Base-by-base conservation (phyloP, 92 coral and sea anemone species). In the Scolanthus callimorphus region DNA sequence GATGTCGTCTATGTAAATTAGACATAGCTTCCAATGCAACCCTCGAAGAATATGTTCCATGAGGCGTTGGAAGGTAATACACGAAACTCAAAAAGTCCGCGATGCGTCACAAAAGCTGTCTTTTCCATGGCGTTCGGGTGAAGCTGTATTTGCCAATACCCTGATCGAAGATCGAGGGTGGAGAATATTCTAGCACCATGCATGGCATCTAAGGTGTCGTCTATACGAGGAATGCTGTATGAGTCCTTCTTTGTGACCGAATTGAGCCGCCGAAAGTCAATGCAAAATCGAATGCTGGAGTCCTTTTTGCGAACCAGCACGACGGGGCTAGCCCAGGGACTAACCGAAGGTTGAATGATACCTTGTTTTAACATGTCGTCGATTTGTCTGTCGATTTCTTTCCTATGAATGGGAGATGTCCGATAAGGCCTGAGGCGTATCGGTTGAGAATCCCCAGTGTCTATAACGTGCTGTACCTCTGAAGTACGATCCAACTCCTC, bases 341-440 rank as follows among this genome's bases (percentile, higher is more conserved):
- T 12, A 8, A 48, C 53, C 6, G 8, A 4, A 6, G 43, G 43
- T 34, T 6, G 15, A 34, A 34, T 34, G 8, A 48, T 48, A 20
- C 19, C 19, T 8, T 6, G 9, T 4, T 48, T 21, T 48, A 48
- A 48, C 53, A 48, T 48, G 9, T 48, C 53, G 13, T 51, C 26
- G 11, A 82, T 60, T 25, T 69, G 73, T 34, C 60, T 58, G 30
- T 69, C 61, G 20, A 77, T 77, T 31, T 77, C 71, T 0, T 37
- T 45, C 25, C 45, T 55, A 9, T 52, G 62, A 0, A 41, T 29
- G 1, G 89, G 83, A 4, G 78, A 41, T 15, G 89, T 72, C 43
- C 82, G 66, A 57, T 69, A 81, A 2, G 82, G 73, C 2, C 79
- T 29, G 11, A 74, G 69, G 20, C 65, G 48, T 3, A 82, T 65